phyloP scores from a whole-genome alignment of 2,888 invertebrate genomes.

The Ophion obscuratus region DNA sequence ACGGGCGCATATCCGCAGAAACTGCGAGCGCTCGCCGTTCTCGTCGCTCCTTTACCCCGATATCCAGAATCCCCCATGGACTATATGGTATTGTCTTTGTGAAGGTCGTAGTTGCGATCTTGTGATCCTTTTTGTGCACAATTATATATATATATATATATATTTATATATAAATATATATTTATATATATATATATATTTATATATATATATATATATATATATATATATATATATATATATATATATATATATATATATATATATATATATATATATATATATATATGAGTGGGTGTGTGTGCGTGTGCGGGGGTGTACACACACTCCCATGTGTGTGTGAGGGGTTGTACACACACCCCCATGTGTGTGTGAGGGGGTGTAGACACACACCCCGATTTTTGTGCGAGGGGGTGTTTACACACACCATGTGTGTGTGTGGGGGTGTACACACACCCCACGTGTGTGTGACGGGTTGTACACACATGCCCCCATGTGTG shows the following conservation, averaged over 20 bases:
- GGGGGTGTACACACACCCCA: no score
- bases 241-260: neutral
- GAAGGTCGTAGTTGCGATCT: conserved; percentile 18
- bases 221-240: neutral
- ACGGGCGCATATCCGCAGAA: conserved; percentile 68
- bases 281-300: no score
- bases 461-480: no score
- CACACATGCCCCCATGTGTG: no score
- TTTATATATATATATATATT: neutral
- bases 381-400: no score
- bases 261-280: neutral
- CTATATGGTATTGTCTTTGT: conserved; percentile 34
- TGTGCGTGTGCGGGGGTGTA: no score
- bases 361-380: no score
- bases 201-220: neutral
- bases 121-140: conserved; percentile 4
- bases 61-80: conserved; percentile 38
- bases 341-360: no score
- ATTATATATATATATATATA: neutral
- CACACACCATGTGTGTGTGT: no score
- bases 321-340: no score
- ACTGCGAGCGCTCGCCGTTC: conserved; percentile 36
- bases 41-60: neutral
- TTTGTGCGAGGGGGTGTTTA: no score
- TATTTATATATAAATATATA: neutral